Percentiles rank a stretch among this genome's conserved stretches.
Conservation (phyloP, 2,797 vertebrate genomes). For the Rhinatrema bivittatum region DNA sequence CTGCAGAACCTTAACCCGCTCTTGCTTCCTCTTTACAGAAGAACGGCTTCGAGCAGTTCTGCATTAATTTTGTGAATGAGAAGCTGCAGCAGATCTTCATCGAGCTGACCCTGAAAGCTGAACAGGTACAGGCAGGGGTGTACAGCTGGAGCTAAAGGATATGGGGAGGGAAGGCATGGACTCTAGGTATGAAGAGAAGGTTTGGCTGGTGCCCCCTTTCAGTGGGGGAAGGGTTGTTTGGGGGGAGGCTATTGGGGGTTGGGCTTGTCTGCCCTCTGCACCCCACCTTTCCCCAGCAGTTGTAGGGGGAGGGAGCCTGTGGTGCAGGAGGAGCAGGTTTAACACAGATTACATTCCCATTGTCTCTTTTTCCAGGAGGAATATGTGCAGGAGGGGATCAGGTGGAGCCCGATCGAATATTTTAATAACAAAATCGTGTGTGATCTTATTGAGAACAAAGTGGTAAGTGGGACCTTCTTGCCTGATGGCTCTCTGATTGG, state of each 20-base stretch:
- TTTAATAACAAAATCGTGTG: slow-evolving; percentile 80
- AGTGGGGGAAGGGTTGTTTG: too few relatives aligned
- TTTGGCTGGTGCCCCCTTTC: too few relatives aligned
- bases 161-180: neutral
- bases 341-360: neutral
- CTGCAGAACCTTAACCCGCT: too few relatives aligned
- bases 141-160: neutral
- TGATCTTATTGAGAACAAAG: slow-evolving; percentile 76
- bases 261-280: too few relatives aligned
- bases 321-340: too few relatives aligned
- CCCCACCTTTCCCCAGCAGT: too few relatives aligned
- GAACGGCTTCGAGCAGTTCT: slow-evolving; percentile 72
- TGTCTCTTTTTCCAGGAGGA: slow-evolving; percentile 54
- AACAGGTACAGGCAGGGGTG: slow-evolving; percentile 45
- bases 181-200: too few relatives aligned
- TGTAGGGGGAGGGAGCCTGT: too few relatives aligned
- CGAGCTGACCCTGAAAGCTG: slow-evolving; percentile 72
- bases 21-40: slow-evolving; percentile 3
- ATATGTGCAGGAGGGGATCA: slow-evolving; percentile 73
- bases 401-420: slow-evolving; percentile 70
- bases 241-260: too few relatives aligned
- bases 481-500: too few relatives aligned
- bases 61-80: slow-evolving; percentile 79
- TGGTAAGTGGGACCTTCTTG: slow-evolving; percentile 55
- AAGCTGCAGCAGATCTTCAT: slow-evolving; percentile 81